Base-by-base conservation (phyloP, 2,888 invertebrate genomes). In the Agrotis segetum region DNA sequence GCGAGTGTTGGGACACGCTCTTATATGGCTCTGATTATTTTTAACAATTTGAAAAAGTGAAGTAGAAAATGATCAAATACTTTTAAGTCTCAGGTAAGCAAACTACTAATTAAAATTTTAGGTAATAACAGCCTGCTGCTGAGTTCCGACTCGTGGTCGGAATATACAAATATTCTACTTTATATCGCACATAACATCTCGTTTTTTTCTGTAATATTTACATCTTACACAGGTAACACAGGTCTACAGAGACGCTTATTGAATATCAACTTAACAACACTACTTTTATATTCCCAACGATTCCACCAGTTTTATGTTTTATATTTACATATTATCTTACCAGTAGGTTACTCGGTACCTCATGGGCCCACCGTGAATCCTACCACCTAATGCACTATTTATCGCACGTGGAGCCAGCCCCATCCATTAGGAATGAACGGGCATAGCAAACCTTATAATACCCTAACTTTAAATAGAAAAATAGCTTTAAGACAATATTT, bases 351-450 rank as follows among this genome's bases (percentile, higher is more conserved):
- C 17, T 17, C 29, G 49, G 44, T n/a, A 74, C 65, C 74, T 60
- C 56, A 47, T 2, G 3, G 56, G 62, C 74, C 62, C 61, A 56
- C 55, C 50, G 19, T n/a, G 24, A 14, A 74, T 40, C 80, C 63
- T 58, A 74, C 74, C 58, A 63, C 63, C 74, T 74, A 74, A 64
- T 74, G 74, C 74, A 63, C 64, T 64, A 63, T 29, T 52, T 49
- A 24, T 52, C 58, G 73, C 72, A 49, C 13, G 44, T 21, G 21
- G 2, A 11, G 50, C 74, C 74, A 74, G 52, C 40, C 11, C 9
- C 58, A 21, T 59, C 29, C 74, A 73, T 58, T 47, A n/a, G n/a
- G n/a, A 53, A 63, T 53, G 65, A 73, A 62, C 44, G 74, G 52
- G 74, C 80, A 52, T 63, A 52, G 56, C 56, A 17, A 63, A 13